These are phyloP conservation scores for Malacoctenus gilli DNA, from an alignment of 2,797 vertebrate species.

Conservation along the genomic window DNA sequence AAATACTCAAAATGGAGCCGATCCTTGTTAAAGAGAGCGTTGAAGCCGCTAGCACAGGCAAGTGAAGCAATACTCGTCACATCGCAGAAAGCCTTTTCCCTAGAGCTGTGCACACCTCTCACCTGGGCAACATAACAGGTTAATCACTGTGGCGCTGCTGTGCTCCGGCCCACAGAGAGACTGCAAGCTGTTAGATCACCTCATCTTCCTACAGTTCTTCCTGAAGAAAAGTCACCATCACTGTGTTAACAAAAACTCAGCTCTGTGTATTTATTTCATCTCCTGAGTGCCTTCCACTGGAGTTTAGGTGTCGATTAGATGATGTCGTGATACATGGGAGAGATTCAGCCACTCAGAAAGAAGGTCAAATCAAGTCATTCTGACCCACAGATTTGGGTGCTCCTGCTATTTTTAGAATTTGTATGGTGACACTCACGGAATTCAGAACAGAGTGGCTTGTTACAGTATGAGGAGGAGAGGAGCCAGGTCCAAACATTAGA, in stretches of 20 bases:
- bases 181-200: constrained; percentile 36
- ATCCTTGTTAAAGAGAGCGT: constrained; percentile 39
- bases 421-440: no score
- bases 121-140: constrained; percentile 54
- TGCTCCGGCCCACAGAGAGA: constrained; percentile 51
- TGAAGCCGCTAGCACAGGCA: constrained; percentile 20
- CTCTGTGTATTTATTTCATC: constrained; percentile 32
- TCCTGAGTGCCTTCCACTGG: constrained; percentile 28
- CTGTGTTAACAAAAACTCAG: constrained; percentile 16
- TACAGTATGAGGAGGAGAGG: no score
- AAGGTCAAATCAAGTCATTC: constrained; percentile 47
- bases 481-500: no score
- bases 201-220: constrained; percentile 20
- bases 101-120: constrained; percentile 43
- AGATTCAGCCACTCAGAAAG: constrained; percentile 40
- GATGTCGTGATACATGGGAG: constrained; percentile 38
- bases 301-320: constrained; percentile 38
- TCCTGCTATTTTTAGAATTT: no score
- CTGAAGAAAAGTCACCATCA: neutral
- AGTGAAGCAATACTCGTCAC: constrained; percentile 33
- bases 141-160: constrained; percentile 66
- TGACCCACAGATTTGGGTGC: constrained; percentile 29
- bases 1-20: constrained; percentile 73
- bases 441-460: no score
- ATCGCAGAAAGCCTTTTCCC: constrained; percentile 34